Percentiles rank a stretch among this genome's conserved stretches.
Conservation (phyloP, 2,113 vertebrate species). For the Narcine bancroftii region DNA sequence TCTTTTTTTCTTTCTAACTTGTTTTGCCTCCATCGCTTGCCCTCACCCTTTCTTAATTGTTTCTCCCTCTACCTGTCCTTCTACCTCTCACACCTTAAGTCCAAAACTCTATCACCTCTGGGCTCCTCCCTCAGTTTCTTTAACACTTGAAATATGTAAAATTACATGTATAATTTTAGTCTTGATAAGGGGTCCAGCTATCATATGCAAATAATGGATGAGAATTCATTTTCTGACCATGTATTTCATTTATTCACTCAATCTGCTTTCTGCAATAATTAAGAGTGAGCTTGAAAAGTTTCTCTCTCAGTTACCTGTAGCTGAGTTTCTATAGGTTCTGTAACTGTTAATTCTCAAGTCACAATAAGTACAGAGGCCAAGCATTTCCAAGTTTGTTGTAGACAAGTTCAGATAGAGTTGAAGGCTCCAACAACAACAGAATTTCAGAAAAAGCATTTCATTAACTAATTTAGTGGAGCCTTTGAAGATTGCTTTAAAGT, state of each 20-base stretch:
- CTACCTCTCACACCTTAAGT: no score
- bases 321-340: background rate
- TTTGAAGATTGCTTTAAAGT: slow-evolving; percentile 32
- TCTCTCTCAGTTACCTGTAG: background rate
- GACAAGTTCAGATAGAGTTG: slow-evolving; percentile 34
- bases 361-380: slow-evolving; percentile 1
- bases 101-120: no score
- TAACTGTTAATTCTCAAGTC: background rate
- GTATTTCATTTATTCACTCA: background rate
- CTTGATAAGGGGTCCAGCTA: background rate
- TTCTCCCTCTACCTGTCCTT: no score
- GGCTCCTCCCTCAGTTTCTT: no score
- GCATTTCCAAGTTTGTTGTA: slow-evolving; percentile 17
- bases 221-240: background rate
- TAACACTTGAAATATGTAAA: no score
- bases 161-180: no score
- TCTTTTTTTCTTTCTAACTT: no score
- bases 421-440: slow-evolving; percentile 20
- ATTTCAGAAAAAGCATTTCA: slow-evolving; percentile 23
- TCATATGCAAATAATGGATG: background rate
- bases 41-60: no score
- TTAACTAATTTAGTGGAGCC: slow-evolving; percentile 22
- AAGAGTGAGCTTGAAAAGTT: background rate
- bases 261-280: background rate
- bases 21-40: no score